Base-by-base conservation (phyloP, 2,797 vertebrate genomes). In the Cossypha heuglini region DNA sequence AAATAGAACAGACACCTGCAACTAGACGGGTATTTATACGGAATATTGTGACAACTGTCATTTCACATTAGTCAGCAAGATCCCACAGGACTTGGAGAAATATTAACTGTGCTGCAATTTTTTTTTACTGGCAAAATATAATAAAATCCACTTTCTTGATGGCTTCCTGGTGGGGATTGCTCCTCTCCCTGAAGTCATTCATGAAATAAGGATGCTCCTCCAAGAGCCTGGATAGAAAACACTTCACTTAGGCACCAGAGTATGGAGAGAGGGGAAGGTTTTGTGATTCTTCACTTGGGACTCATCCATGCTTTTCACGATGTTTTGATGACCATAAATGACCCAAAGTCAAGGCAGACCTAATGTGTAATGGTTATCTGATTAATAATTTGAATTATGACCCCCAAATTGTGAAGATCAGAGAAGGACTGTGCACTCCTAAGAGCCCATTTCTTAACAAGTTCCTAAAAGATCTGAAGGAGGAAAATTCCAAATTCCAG, bases 41-140 rank as follows among this genome's bases (percentile, higher is more conserved):
- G 96, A 96, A 93, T 91, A 97, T 83, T 97, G 96, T 92, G 90
- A 97, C 97, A 96, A 97, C 97, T 97, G 97, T 97, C 98, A 97
- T 93, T 97, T 94, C 66, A 42, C 96, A 97, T 98, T 97, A 95
- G 94, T 98, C 97, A 97, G 81, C 81, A 91, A 57, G 95, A 94
- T 96, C 98, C 96, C 98, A 83, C 31, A 40, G 97, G 98, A 96
- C 84, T 3, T 6, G 92, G 64, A 85, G 90, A 95, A 97, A 97
- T 96, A 97, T 98, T 97, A 97, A 97, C 97, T 95, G 96, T 92
- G 87, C 96, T 92, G 74, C 66, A 49, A 96, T 96, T 97, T 48
- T 96, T 66, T 97, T 97, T 98, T 97, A 96, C 97, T 42, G 95
- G 97, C 96, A 97, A 97, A 98, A 97, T 95, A 92, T 96, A 97